A percentile compares a stretch with the other conserved stretches of the same genome.
These are phyloP conservation scores for Uria aalge DNA, from an alignment of 2,113 vertebrate genomes.

Conservation along the genomic window DNA sequence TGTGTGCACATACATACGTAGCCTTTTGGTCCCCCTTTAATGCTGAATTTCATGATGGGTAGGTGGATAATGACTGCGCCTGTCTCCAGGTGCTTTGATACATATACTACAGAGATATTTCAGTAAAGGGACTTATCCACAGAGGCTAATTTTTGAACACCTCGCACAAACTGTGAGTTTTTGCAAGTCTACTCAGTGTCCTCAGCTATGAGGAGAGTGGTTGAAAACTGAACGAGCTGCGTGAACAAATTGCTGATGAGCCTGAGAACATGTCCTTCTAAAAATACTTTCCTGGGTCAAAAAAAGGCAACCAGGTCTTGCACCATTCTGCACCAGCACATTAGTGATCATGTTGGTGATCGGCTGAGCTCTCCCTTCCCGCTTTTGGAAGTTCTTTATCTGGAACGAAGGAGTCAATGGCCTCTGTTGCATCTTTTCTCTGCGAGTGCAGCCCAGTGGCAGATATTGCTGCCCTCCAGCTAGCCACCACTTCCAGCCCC, in stretches of 20 bases:
- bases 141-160: background rate
- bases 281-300: background rate
- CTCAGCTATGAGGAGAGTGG: background rate
- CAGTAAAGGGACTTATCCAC: background rate
- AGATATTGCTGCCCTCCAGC: background rate
- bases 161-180: background rate
- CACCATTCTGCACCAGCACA: rapidly evolving
- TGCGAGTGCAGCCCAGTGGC: background rate
- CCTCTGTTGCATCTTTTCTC: background rate
- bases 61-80: background rate
- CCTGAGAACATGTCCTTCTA: background rate
- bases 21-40: background rate
- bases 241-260: background rate
- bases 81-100: background rate
- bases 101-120: background rate
- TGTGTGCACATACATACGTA: background rate
- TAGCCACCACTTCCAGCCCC: background rate
- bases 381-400: background rate
- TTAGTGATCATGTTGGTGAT: background rate
- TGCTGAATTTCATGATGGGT: background rate
- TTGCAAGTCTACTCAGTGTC: background rate
- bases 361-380: background rate
- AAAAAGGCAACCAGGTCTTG: background rate
- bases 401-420: background rate
- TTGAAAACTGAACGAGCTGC: background rate